Conservation (phyloP, 2,113 vertebrate species). For the Cardinalis cardinalis region DNA sequence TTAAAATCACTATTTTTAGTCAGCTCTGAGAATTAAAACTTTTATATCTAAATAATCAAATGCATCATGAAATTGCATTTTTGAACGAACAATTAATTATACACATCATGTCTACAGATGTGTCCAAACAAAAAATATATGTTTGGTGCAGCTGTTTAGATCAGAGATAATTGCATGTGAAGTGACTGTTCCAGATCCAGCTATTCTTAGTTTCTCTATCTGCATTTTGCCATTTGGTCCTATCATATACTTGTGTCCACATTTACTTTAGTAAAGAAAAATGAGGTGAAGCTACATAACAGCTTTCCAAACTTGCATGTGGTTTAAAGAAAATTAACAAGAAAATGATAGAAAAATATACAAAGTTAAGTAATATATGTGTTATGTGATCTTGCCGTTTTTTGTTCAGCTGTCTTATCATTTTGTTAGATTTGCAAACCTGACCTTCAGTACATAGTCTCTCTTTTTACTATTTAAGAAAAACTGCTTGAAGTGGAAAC, state of each 20-base stretch:
- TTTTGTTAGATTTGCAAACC: conserved; percentile 18
- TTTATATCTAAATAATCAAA: conserved; percentile 77
- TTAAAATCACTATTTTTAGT: conserved; percentile 84
- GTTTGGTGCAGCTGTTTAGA: conserved; percentile 59
- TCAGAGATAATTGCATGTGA: conserved; percentile 25
- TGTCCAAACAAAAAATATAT: conserved; percentile 61
- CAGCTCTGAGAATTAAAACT: conserved; percentile 70
- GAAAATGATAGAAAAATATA: not conserved
- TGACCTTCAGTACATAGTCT: not conserved
- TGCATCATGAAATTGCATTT: conserved; percentile 69
- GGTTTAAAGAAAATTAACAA: not conserved
- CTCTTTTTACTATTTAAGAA: not conserved
- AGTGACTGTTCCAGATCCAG: not conserved
- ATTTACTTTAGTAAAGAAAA: not conserved
- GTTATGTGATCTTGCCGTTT: not conserved
- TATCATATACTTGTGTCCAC: not conserved
- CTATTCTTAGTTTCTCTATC: not conserved
- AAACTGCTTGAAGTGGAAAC: not conserved
- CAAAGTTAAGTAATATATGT: not conserved
- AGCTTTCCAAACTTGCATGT: not conserved
- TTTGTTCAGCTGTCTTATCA: conserved; percentile 2
- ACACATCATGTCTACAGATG: conserved; percentile 68
- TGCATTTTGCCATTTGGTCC: not conserved
- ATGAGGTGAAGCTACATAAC: not conserved
- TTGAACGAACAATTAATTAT: conserved; percentile 74